Percentiles rank a stretch among this genome's conserved stretches.
Conservation (phyloP, 2,888 invertebrate species). For the Apodemia zela region DNA sequence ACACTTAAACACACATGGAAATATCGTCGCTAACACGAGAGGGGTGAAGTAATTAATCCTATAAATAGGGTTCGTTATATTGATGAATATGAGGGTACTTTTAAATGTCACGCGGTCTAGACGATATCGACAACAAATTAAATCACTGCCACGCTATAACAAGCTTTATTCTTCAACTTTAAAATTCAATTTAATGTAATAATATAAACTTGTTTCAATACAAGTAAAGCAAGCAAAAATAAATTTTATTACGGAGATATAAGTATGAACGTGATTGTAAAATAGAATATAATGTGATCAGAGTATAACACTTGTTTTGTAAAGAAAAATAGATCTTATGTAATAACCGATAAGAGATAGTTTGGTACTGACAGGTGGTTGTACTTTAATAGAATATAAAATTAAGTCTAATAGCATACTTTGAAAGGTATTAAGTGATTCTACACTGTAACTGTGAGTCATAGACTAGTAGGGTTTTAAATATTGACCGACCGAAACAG, state of each 20-base stretch:
- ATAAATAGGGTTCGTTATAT: conserved; percentile 21
- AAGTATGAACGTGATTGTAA: neutral
- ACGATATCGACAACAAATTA: conserved; percentile 19
- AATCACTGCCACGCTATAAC: conserved; percentile 20
- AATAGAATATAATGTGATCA: neutral
- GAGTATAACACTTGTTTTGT: neutral
- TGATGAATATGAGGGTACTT: conserved; percentile 22
- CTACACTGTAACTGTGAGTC: no score
- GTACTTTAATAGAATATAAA: conserved; percentile 43
- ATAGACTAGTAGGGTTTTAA: no score
- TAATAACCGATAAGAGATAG: neutral
- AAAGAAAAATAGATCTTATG: neutral
- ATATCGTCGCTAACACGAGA: conserved; percentile 22
- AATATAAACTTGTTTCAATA: neutral
- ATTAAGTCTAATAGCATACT: conserved; percentile 31
- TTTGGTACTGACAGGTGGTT: neutral
- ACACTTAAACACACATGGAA: conserved; percentile 17
- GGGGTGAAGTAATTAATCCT: conserved; percentile 27
- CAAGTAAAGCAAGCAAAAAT: conserved; percentile 6
- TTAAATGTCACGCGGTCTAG: conserved; percentile 30
- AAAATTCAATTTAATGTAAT: conserved; percentile 15
- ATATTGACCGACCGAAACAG: no score
- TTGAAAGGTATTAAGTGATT: no score
- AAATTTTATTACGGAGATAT: neutral
- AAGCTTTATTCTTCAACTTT: conserved; percentile 23